Percentiles rank a stretch among this genome's conserved stretches.
These are phyloP conservation scores for Magallana angulata DNA, from an alignment of 1,140 invertebrate genomes.

Conservation along the genomic window DNA sequence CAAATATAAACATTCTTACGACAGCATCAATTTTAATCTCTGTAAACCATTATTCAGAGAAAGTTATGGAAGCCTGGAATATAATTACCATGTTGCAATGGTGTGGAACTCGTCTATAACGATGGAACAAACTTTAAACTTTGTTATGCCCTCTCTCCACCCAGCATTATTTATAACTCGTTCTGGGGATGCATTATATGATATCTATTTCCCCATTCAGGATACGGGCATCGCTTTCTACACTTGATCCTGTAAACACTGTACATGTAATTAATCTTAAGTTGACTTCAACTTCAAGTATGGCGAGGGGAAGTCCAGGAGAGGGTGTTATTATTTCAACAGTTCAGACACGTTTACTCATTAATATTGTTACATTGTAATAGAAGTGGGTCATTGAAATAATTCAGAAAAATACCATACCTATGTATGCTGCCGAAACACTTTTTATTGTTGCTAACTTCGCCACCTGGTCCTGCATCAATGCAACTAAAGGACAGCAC, in stretches of 20 bases:
- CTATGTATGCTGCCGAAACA: neutral
- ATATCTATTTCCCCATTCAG: neutral
- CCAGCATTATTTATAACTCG: neutral
- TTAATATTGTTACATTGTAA: too few species aligned
- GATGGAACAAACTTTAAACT: neutral
- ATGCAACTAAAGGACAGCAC: neutral
- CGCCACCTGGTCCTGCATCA: neutral
- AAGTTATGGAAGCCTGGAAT: too few species aligned
- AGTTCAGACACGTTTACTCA: too few species aligned
- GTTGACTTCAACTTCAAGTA: too few species aligned
- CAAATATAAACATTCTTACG: too few species aligned
- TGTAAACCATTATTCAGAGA: too few species aligned
- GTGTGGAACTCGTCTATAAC: conserved; percentile 14
- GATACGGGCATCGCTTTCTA: conserved; percentile 1
- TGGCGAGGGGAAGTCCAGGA: too few species aligned
- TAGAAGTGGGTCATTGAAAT: too few species aligned
- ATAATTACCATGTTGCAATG: conserved; percentile 17
- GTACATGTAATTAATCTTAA: too few species aligned
- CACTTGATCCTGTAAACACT: neutral
- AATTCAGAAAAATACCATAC: neutral
- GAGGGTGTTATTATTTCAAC: too few species aligned
- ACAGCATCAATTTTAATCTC: too few species aligned
- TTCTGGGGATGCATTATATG: conserved; percentile 36
- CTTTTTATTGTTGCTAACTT: neutral
- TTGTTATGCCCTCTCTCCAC: neutral